These are phyloP conservation scores for Grammatotria lemairii DNA, from an alignment of 2,113 vertebrate genomes.

Conservation along the genomic window DNA sequence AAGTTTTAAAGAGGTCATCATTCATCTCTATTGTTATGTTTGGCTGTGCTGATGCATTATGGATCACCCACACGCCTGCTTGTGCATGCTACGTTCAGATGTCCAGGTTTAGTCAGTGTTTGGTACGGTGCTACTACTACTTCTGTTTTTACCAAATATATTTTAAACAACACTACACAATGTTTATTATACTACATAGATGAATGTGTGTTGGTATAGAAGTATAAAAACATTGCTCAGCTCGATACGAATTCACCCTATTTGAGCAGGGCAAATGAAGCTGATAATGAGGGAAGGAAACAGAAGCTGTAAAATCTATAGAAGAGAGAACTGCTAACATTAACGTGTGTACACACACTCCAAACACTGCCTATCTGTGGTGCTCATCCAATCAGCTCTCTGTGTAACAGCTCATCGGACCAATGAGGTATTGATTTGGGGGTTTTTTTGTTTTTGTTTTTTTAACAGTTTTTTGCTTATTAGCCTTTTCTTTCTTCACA, in stretches of 20 bases:
- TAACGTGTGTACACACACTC: neutral
- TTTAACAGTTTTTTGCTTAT: neutral
- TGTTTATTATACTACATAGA: neutral
- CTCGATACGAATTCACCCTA: neutral
- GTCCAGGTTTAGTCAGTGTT: neutral
- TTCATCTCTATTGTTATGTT: neutral
- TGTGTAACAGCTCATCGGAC: constrained; percentile 29
- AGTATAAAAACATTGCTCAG: neutral
- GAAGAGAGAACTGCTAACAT: neutral
- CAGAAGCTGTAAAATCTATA: constrained; percentile 38
- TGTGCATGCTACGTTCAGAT: neutral
- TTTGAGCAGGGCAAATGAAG: constrained; percentile 18
- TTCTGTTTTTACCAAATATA: neutral
- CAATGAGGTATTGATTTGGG: constrained; percentile 36
- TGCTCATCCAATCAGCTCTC: constrained; percentile 39
- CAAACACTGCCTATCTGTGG: neutral
- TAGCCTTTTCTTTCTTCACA: neutral
- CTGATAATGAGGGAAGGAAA: constrained; percentile 33
- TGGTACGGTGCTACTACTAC: neutral
- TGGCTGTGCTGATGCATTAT: neutral
- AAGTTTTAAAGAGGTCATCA: neutral
- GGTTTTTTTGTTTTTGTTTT: rapidly evolving
- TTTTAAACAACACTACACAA: neutral
- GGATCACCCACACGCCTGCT: neutral
- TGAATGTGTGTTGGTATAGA: neutral